Conservation (phyloP, 2,797 vertebrate species). For the Artibeus lituratus region DNA sequence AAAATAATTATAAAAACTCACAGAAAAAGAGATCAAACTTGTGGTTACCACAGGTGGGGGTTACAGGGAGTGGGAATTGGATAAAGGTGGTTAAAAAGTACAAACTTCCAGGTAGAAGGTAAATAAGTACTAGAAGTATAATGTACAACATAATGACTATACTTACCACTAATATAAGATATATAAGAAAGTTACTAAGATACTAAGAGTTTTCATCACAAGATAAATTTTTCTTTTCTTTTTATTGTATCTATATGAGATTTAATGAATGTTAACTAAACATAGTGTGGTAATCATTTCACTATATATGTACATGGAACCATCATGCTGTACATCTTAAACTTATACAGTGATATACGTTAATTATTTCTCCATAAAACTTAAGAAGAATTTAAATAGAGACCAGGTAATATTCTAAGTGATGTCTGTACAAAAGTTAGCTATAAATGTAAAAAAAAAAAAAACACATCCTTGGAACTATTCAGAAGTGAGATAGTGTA, state of each 20-base stretch:
- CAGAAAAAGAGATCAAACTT: neutral
- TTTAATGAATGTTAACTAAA: neutral
- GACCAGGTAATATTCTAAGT: neutral
- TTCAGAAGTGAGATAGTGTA: neutral
- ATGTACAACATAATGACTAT: neutral
- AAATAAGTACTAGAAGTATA: neutral
- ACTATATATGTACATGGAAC: neutral
- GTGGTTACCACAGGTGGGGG: neutral
- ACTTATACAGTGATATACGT: neutral
- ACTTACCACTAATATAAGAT: neutral
- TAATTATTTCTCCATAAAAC: neutral
- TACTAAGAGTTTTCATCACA: neutral
- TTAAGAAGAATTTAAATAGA: neutral
- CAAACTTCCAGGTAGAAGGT: neutral
- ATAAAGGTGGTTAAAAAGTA: neutral
- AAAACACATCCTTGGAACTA: neutral
- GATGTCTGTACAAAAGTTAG: neutral
- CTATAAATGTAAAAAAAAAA: neutral
- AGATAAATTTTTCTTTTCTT: neutral
- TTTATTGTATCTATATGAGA: neutral
- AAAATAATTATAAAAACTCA: neutral
- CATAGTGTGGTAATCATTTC: neutral
- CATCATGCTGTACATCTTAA: neutral
- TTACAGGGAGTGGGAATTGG: accelerated
- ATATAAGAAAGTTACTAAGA: neutral